Base-by-base conservation (phyloP, 2,797 vertebrate genomes). In the Chaunax sp. region DNA sequence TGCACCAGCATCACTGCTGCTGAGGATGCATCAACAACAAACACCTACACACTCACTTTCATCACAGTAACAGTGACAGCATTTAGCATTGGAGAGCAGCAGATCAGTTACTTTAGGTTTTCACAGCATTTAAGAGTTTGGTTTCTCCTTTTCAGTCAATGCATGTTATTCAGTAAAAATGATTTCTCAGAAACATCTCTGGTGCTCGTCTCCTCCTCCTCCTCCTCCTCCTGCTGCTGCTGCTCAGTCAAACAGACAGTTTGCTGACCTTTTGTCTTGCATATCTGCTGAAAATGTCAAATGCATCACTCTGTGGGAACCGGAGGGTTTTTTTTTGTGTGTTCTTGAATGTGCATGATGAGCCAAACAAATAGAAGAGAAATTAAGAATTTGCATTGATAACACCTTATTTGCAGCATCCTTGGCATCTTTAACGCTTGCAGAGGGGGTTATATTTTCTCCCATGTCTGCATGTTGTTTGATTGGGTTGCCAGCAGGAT, bases 21-120 rank as follows among this genome's bases (percentile, higher is more conserved):
- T 22, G 63, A 57, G 52, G 74, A 75, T 1, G 62, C 64, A 70
- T 26, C 40, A 53, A 57, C 5, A 55, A 59, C 7, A 61, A 44
- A 80, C 89, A 51, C 87, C 84, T 69, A 88, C 87, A 68, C 53
- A 0, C 16, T 71, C 49, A 52, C 60, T 72, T 58, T 79, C 22
- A 47, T 62, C 7, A 33, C 57, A 60, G 25, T 22, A 25, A 61
- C 56, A 35, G 28, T 30, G 28, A 30, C 28, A n/a, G n/a, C n/a
- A n/a, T n/a, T n/a, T n/a, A n/a, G n/a, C n/a, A n/a, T n/a, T n/a
- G n/a, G n/a, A n/a, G n/a, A n/a, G n/a, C n/a, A n/a, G n/a, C n/a
- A n/a, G n/a, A n/a, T n/a, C n/a, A n/a, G n/a, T n/a, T n/a, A n/a
- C n/a, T n/a, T n/a, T n/a, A n/a, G n/a, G n/a, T n/a, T n/a, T n/a